These are phyloP conservation scores for Caenorhabditis sp. DNA, from an alignment of 2,888 invertebrate genomes.

Conservation along the genomic window DNA sequence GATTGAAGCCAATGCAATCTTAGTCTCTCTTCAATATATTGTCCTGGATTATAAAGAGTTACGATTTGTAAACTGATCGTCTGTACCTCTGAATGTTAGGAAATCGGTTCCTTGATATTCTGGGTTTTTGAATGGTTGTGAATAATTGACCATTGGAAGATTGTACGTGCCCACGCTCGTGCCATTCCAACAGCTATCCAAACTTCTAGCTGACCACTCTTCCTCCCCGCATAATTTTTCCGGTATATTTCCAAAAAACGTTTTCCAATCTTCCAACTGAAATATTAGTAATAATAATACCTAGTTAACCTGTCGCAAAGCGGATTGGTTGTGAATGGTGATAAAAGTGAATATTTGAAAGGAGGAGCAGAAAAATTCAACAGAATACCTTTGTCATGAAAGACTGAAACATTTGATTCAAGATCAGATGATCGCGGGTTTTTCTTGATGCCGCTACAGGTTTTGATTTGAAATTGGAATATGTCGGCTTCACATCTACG, in stretches of 20 bases:
- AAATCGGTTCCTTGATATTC: slow-evolving; percentile 53
- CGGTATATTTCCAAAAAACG: slow-evolving; percentile 52
- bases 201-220: slow-evolving; percentile 42
- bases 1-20: slow-evolving; percentile 57
- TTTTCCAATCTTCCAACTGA: slow-evolving; percentile 44
- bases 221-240: slow-evolving; percentile 37
- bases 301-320: slow-evolving; percentile 29
- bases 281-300: slow-evolving; percentile 9
- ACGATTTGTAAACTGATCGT: background rate
- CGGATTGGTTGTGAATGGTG: slow-evolving; percentile 21
- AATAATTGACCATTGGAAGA: slow-evolving; percentile 25
- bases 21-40: slow-evolving; percentile 53
- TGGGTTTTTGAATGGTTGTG: slow-evolving; percentile 52
- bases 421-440: slow-evolving; percentile 48
- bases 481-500: background rate
- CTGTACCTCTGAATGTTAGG: slow-evolving; percentile 47
- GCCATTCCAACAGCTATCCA: slow-evolving; percentile 58
- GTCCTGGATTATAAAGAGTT: slow-evolving; percentile 30
- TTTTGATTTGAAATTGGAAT: background rate
- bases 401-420: slow-evolving; percentile 57
- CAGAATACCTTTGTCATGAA: slow-evolving; percentile 40
- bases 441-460: slow-evolving; percentile 11
- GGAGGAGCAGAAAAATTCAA: slow-evolving; percentile 28
- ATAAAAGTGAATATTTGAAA: slow-evolving; percentile 7
- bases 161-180: slow-evolving; percentile 42